Conservation (phyloP, 2,888 invertebrate genomes). For the Cataglyphis altisquamis region DNA sequence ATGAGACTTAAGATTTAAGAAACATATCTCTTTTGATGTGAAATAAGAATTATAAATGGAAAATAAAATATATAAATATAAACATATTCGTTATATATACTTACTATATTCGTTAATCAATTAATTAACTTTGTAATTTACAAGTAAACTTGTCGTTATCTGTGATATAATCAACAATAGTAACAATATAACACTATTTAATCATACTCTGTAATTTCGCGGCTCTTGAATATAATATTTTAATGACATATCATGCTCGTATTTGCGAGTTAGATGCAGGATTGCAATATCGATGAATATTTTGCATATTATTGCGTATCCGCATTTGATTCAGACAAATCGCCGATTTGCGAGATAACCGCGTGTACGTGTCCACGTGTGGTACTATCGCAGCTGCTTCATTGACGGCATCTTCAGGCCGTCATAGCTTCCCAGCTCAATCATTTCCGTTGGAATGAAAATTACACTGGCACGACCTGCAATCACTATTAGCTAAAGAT, state of each 20-base stretch:
- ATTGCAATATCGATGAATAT: neutral
- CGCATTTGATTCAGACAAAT: neutral
- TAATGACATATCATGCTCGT: conserved; percentile 7
- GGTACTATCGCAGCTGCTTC: conserved; percentile 41
- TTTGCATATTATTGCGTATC: neutral
- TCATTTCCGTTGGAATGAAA: conserved; percentile 76
- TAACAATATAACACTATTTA: neutral
- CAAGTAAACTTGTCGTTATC: neutral
- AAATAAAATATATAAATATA: neutral
- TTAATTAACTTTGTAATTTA: neutral
- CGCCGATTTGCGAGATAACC: neutral
- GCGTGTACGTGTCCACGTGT: neutral
- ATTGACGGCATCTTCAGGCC: conserved; percentile 61
- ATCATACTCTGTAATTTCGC: neutral
- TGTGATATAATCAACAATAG: no score
- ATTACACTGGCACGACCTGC: conserved; percentile 66
- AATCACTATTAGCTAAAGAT: conserved; percentile 66
- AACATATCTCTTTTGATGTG: neutral
- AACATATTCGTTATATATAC: neutral
- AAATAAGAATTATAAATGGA: neutral
- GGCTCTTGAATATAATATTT: neutral
- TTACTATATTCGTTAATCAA: neutral
- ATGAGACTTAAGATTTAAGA: neutral
- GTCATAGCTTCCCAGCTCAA: conserved; percentile 60
- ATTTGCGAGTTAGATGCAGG: neutral